These are phyloP conservation scores for Synanthedon formicaeformis DNA, from an alignment of 2,888 invertebrate genomes.

Conservation along the genomic window DNA sequence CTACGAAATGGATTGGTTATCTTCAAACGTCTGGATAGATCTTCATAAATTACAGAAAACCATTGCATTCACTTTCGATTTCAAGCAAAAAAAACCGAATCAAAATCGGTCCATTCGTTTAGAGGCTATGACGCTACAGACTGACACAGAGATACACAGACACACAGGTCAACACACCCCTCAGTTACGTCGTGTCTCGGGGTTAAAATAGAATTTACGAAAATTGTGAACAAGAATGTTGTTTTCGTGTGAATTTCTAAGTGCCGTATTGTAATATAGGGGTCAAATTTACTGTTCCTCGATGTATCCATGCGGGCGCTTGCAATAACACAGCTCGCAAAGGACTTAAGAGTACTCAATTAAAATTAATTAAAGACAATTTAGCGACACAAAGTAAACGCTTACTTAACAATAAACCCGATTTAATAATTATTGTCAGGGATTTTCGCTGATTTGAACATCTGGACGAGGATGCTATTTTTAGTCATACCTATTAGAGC, in stretches of 20 bases:
- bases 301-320: constrained; percentile 52
- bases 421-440: constrained; percentile 40
- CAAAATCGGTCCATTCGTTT: too few species aligned
- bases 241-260: constrained; percentile 41
- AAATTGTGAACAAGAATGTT: constrained; percentile 12
- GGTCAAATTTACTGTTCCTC: constrained; percentile 33
- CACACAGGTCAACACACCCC: too few species aligned
- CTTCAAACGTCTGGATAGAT: too few species aligned
- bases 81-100: too few species aligned
- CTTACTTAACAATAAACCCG: constrained; percentile 56
- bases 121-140: too few species aligned
- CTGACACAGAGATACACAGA: too few species aligned
- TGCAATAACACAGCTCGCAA: constrained; percentile 53
- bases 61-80: too few species aligned
- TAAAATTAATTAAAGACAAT: constrained; percentile 69
- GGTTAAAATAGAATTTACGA: too few species aligned
- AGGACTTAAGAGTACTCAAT: constrained; percentile 56
- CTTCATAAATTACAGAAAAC: too few species aligned
- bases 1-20: too few species aligned
- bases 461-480: not conserved
- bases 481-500: too few species aligned
- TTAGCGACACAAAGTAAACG: constrained; percentile 62
- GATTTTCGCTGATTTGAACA: constrained; percentile 13
- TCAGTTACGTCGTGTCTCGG: too few species aligned
- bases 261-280: constrained; percentile 26